A percentile compares a stretch with the other conserved stretches of the same genome.
Evolutionary conservation across 2,888 invertebrate species (phyloP).

Genomic region (Melitaea athalia): DNA sequence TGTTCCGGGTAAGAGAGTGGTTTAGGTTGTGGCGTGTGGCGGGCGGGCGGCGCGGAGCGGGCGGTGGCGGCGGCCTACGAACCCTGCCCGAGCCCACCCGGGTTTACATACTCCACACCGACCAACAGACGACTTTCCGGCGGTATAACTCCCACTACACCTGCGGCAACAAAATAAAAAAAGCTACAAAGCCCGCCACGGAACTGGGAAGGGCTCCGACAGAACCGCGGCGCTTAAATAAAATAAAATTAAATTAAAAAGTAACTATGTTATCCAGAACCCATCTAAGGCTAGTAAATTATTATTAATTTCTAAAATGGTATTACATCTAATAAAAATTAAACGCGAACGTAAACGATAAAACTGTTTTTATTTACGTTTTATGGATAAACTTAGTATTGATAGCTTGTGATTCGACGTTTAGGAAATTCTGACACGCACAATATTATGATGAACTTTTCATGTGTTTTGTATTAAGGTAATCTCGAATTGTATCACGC

Average conservation of each 20-base stretch:
- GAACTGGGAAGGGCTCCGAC: slow-evolving; percentile 60
- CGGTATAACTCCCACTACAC: slow-evolving; percentile 84
- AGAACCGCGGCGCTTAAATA: slow-evolving; percentile 63
- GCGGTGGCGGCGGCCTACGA: slow-evolving; percentile 60
- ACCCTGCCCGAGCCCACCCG: slow-evolving; percentile 78
- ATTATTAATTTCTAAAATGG: slow-evolving; percentile 19
- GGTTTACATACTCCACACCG: slow-evolving; percentile 84
- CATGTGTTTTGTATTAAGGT: slow-evolving; percentile 58
- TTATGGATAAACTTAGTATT: slow-evolving; percentile 75
- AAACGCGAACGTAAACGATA: slow-evolving; percentile 14
- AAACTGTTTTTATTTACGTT: slow-evolving; percentile 40
- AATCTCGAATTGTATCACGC: slow-evolving; percentile 67
- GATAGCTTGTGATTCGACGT: slow-evolving; percentile 72
- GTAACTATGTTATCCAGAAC: slow-evolving; percentile 53
- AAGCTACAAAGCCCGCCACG: slow-evolving; percentile 77
- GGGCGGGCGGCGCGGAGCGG: slow-evolving; percentile 43
- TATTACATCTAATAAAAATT: slow-evolving; percentile 22
- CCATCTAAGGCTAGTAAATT: slow-evolving; percentile 39
- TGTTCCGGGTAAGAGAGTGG: slow-evolving; percentile 66
- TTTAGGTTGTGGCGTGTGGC: slow-evolving; percentile 54
- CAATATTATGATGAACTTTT: slow-evolving; percentile 58
- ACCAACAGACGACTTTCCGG: slow-evolving; percentile 85
- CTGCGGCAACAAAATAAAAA: slow-evolving; percentile 81
- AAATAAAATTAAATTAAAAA: slow-evolving; percentile 52
- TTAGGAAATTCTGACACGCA: slow-evolving; percentile 74